Evolutionary conservation across 1,140 invertebrate genomes (phyloP), one percentile per base, ranked within the genome.

Genomic region (Papilio dardanus): DNA sequence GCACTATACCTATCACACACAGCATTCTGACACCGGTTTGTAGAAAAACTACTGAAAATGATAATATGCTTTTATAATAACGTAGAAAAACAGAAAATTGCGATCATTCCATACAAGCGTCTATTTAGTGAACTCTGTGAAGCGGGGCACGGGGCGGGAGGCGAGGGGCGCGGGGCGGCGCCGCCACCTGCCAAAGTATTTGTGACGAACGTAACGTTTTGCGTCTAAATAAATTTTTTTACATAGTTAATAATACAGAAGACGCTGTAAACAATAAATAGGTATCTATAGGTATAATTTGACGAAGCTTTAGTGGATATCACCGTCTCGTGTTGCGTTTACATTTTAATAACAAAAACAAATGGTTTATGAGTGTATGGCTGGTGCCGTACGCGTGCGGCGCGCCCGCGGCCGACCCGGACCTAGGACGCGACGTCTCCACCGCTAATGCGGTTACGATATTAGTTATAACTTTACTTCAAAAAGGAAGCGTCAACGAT

Each of bases 131-230:
- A 28, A 12, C 54, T 19, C 16, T 4, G 8, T 24, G 54, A 12
- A 0, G 50, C 8, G 6, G 54, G 12, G 54, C 12, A 10, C n/a
- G 7, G 46, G 3, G n/a, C n/a, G 46, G 46, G 5, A 21, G 46
- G 19, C 4, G 19, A 7, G 5, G 46, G 19, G 50, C 8, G 7
- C 19, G 50, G 50, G 40, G n/a, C 3, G 7, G 12, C 10, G 7
- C 50, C 21, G 50, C 50, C 50, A 54, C 50, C 50, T 54, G 50
- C 50, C 50, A 54, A 54, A 54, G 19, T 54, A 54, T 54, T 54
- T 54, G 50, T 24, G 21, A 54, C 21, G 19, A 21, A 54, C 7
- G 16, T n/a, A 24, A 24, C 24, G 21, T 54, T 54, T 54, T 54
- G 50, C 50, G 50, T 54, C 8, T 24, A 21, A 54, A 24, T 54